Percentiles rank a stretch among this genome's conserved stretches.
Evolutionary conservation across 2,113 vertebrate species (phyloP).

Genomic region (Apodemus speciosus): DNA sequence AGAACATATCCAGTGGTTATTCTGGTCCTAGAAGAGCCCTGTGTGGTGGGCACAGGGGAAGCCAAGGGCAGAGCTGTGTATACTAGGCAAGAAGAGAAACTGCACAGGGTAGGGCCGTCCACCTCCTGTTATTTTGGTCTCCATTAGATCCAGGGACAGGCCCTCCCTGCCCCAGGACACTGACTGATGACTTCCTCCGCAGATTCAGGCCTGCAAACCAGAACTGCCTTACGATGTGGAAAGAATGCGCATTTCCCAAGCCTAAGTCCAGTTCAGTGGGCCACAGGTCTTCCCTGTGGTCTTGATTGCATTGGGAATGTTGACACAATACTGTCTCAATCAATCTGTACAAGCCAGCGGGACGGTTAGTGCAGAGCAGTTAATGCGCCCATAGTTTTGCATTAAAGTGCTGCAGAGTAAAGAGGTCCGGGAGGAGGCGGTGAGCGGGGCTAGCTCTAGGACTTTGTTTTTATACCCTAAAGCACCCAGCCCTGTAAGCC

Average conservation of each 20-base stretch:
- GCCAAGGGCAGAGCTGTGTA: not conserved
- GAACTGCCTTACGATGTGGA: not conserved
- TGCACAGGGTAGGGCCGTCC: not conserved
- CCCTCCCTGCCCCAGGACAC: not conserved
- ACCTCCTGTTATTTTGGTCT: not conserved
- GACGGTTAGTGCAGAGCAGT: too few relatives aligned
- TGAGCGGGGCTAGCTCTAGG: not conserved
- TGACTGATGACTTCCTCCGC: not conserved
- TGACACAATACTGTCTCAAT: rapidly evolving
- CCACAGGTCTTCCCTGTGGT: not conserved
- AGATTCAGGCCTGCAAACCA: not conserved
- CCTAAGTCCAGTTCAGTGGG: not conserved
- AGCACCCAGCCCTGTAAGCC: not conserved
- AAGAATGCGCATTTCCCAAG: not conserved
- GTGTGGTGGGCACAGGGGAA: not conserved
- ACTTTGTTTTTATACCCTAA: not conserved
- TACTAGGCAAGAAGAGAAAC: not conserved
- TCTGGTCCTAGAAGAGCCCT: not conserved
- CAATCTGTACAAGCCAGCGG: rapidly evolving
- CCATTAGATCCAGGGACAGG: not conserved
- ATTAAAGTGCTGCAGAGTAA: not conserved
- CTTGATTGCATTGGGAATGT: not conserved
- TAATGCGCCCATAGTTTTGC: too few relatives aligned
- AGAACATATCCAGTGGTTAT: too few relatives aligned
- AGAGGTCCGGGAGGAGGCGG: not conserved